Evolutionary conservation across 2,797 vertebrate species (phyloP).

Genomic region (Phalanger gymnotis): DNA sequence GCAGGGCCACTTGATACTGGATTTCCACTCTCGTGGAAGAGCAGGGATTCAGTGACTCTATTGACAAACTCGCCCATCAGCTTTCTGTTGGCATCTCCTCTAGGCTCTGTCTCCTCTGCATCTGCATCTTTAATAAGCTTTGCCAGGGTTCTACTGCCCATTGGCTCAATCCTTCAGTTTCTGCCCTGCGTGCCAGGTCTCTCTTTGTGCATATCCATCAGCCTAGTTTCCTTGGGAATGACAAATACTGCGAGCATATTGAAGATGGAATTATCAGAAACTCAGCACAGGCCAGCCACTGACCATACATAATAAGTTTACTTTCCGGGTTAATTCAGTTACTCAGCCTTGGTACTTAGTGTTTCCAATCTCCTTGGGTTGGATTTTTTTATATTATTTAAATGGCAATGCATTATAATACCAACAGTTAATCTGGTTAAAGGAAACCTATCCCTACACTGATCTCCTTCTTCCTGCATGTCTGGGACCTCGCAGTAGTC

Average conservation of each 20-base stretch:
- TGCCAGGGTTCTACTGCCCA: neutral
- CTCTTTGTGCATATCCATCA: neutral
- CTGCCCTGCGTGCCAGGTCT: neutral
- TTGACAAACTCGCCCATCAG: neutral
- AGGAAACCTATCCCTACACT: neutral
- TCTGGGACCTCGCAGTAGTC: neutral
- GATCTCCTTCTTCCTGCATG: neutral
- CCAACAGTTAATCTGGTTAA: neutral
- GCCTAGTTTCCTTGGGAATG: neutral
- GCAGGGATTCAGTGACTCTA: neutral
- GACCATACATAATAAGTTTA: slow-evolving; percentile 18
- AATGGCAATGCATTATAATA: neutral
- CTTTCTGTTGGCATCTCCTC: neutral
- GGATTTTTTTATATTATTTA: neutral
- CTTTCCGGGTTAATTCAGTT: neutral
- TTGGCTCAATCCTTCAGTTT: neutral
- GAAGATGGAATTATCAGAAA: neutral
- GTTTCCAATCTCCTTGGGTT: neutral
- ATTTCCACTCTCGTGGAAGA: neutral
- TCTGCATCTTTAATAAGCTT: neutral
- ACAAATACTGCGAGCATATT: neutral
- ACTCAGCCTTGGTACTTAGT: slow-evolving; percentile 12
- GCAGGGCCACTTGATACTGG: neutral
- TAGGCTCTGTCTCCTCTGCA: neutral
- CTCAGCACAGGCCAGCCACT: slow-evolving; percentile 3